phyloP scores from a whole-genome alignment of 2,113 vertebrate genomes.

The Silurus meridionalis region DNA sequence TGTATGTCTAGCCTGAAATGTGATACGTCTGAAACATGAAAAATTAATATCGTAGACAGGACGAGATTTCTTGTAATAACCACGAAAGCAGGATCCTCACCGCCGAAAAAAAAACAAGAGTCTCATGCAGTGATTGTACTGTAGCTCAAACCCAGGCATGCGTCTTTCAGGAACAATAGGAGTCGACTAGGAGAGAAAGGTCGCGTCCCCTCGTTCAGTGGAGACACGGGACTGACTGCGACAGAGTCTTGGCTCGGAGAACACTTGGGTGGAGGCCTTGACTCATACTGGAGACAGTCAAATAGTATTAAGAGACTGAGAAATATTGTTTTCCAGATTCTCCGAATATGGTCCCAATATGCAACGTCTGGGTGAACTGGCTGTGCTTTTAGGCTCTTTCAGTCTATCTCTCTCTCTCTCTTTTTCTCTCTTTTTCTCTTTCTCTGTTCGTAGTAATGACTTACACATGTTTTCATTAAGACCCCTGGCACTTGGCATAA shows the following conservation, averaged over 20 bases:
- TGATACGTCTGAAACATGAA: conserved; percentile 10
- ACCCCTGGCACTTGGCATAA: conserved; percentile 65
- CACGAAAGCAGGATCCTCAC: background rate
- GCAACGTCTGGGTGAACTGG: conserved; percentile 54
- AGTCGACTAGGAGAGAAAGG: background rate
- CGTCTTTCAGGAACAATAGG: conserved; percentile 1
- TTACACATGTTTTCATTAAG: conserved; percentile 77
- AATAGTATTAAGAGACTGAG: conserved; percentile 8
- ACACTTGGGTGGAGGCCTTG: conserved; percentile 14
- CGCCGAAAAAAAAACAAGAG: background rate
- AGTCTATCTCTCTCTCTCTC: conserved; percentile 37
- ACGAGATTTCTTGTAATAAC: conserved; percentile 18
- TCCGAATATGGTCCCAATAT: conserved; percentile 16
- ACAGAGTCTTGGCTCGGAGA: conserved; percentile 10
- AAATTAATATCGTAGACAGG: background rate
- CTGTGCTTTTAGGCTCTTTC: conserved; percentile 31
- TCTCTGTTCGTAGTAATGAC: conserved; percentile 72
- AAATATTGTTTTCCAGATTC: conserved; percentile 34
- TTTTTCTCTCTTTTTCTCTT: conserved; percentile 55
- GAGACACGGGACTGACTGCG: conserved; percentile 16
- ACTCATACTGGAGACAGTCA: conserved; percentile 23
- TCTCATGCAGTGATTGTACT: conserved; percentile 14
- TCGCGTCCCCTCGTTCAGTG: background rate
- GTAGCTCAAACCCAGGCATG: background rate
- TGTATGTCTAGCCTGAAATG: conserved; percentile 17